Evolutionary conservation across 2,113 vertebrate genomes (phyloP), one percentile per base, ranked within the genome.

Genomic region (Ranitomeya imitator): DNA sequence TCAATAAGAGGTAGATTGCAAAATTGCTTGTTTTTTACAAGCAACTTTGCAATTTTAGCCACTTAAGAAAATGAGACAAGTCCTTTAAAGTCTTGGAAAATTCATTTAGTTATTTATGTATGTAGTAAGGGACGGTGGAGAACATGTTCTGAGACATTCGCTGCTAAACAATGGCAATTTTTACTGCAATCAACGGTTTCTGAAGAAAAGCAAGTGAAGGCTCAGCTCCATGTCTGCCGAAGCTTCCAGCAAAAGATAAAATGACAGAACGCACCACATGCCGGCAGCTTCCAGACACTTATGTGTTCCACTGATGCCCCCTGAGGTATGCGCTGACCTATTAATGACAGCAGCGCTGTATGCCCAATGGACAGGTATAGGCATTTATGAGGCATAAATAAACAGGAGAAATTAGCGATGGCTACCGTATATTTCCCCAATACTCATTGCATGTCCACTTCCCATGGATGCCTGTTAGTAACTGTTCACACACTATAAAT

Each of bases 351-450:
- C 16, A 52, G 60, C 52, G 61, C n/a, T 37, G 12, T 69, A 84
- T 84, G 23, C 63, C 63, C 63, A 84, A 55, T 69, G 51, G 82
- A 84, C 82, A 84, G 63, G 82, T 84, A 71, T 55, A 26, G 19
- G n/a, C 13, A 15, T 84, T 26, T 84, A 10, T 52, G 21, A 52
- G 52, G 19, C 51, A 52, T 84, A 69, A 23, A 63, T 37, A 14
- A 83, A 83, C 55, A n/a, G 60, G 51, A 55, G n/a, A 55, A 52
- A 55, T 26, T 1, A 69, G 19, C 0, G 26, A 26, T 55, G n/a
- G 15, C 54, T 54, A 51, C 54, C 15, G 18, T 60, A 74, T 18
- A 76, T 51, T 10, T 76, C 69, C 15, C 7, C 13, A 37, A 37
- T 14, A 37, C 4, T 10, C 23, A 3, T 69, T 73, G 26, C 31